Evolutionary conservation across 2,888 invertebrate genomes (phyloP).

Genomic region (Dicycla oo): DNA sequence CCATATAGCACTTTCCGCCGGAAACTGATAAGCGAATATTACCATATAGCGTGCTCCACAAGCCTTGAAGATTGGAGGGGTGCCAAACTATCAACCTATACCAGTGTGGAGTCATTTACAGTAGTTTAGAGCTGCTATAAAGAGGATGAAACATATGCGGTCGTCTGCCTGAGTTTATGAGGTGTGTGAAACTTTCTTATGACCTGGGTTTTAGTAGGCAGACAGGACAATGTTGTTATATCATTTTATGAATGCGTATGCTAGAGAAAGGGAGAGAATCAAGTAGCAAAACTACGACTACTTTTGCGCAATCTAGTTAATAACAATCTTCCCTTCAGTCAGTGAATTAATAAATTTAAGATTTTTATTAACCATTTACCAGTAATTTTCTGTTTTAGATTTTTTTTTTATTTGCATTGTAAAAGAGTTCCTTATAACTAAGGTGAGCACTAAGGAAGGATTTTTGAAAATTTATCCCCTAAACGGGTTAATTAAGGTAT

Average conservation of each 20-base stretch:
- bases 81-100: conserved; percentile 69
- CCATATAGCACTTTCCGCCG: conserved; percentile 67
- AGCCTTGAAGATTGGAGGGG: conserved; percentile 76
- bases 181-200: conserved; percentile 44
- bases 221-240: conserved; percentile 5
- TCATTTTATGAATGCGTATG: conserved; percentile 26
- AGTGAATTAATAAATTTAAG: too few species aligned
- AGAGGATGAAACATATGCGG: conserved; percentile 33
- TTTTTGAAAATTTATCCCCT: too few species aligned
- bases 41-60: conserved; percentile 82
- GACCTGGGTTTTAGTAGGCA: conserved; percentile 3
- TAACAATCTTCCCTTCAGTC: too few species aligned
- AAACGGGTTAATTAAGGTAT: too few species aligned
- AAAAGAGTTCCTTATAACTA: too few species aligned
- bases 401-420: too few species aligned
- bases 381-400: too few species aligned
- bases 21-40: conserved; percentile 78
- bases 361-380: too few species aligned
- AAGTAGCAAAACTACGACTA: too few species aligned
- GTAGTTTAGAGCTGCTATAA: conserved; percentile 46
- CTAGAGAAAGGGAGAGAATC: not conserved
- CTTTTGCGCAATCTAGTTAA: too few species aligned
- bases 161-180: conserved; percentile 33
- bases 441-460: too few species aligned
- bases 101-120: conserved; percentile 51